Evolutionary conservation across 1,140 invertebrate genomes (phyloP), one percentile per base, ranked within the genome.

Genomic region (Orchesella cincta): DNA sequence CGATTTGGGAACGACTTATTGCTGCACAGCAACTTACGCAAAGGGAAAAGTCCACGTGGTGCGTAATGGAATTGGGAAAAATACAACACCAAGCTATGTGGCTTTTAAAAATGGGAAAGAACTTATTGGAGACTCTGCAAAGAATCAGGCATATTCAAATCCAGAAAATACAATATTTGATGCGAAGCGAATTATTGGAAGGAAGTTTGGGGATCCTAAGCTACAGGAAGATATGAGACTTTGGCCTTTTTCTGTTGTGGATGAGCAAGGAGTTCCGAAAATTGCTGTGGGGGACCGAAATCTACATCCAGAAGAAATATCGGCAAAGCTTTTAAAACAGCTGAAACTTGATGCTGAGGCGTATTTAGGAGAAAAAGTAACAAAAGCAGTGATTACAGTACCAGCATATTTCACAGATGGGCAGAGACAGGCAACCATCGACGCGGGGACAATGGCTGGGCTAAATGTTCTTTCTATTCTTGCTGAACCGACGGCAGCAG

Each of bases 91-190:
- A 3, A 67, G 62, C 33, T 67, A 67, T 29, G 62, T 67, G 1
- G 3, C 29, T 31, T 67, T 67, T n/a, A 3, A 29, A 12, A 2
- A 5, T 31, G 62, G 31, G 1, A 12, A 20, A 2, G 35, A 46
- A 36, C 81, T 90, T 31, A 51, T 90, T 33, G 89, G 89, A 33
- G 89, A 90, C 82, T 83, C 83, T 31, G 88, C 88, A 29, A 87
- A 88, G 78, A 87, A 87, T 79, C 87, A 88, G 86, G 33, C 87
- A 87, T 71, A 84, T 51, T 12, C 14, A 29, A 54, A 75, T 64
- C 74, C 74, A 23, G 74, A 52, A 18, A n/a, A 20, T 26, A 75
- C 74, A 1, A 64, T 75, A 29, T 75, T 75, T 64, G 74, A 75
- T 51, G 51, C 74, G 84, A 84, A 74, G 83, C 14, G 77, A 34